Conservation (phyloP, 2,113 vertebrate genomes). For the Amphiprion percula region DNA sequence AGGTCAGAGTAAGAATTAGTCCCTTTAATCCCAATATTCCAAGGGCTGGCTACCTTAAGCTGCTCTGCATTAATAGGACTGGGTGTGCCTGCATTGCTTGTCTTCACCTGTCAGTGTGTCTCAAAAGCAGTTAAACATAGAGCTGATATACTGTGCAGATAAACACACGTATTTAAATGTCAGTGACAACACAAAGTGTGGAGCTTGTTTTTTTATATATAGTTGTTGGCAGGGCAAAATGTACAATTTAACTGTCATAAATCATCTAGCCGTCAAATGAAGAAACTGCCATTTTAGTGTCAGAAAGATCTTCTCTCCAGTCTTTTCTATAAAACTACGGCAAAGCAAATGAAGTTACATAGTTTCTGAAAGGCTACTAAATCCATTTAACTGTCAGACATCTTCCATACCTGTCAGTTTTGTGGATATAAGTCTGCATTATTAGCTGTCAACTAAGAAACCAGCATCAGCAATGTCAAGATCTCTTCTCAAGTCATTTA, state of each 20-base stretch:
- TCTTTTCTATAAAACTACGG: no score
- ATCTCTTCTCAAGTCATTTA: neutral
- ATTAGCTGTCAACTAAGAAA: no score
- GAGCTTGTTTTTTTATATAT: no score
- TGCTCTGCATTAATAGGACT: neutral
- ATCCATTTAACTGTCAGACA: neutral
- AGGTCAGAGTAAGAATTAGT: no score
- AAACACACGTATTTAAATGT: neutral
- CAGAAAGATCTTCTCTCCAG: no score
- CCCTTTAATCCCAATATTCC: no score
- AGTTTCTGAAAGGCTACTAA: neutral
- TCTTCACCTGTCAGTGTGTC: constrained; percentile 33
- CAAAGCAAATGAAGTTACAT: no score
- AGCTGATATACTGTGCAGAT: neutral
- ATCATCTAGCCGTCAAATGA: no score
- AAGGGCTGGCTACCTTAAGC: neutral
- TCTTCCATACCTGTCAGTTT: neutral
- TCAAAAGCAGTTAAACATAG: neutral
- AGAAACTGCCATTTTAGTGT: no score
- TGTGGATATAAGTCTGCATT: neutral
- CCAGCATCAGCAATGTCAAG: no score
- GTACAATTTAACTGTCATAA: no score
- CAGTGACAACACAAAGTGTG: neutral
- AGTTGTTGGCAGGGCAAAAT: no score
- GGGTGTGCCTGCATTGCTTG: constrained; percentile 47